phyloP scores from a whole-genome alignment of 2,888 invertebrate species.

The Terebella lapidaria region DNA sequence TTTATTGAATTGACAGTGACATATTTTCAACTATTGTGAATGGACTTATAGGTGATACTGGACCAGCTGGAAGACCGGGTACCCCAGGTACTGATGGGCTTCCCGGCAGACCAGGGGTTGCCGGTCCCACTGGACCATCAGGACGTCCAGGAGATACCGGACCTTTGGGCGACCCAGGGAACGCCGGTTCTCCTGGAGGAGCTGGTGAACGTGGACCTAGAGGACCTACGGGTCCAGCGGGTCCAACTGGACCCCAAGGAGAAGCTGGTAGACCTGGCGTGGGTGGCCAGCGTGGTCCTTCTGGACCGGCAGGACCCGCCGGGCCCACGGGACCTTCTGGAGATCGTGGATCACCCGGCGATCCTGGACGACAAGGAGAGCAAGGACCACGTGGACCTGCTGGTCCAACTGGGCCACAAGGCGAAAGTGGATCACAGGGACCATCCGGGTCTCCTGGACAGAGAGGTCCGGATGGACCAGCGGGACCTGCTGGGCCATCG shows the following conservation, averaged over 20 bases:
- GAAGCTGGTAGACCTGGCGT: conserved; percentile 4
- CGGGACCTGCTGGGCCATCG: conserved; percentile 29
- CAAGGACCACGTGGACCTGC: conserved; percentile 14
- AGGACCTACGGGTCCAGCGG: conserved; percentile 15
- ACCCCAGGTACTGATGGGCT: no score
- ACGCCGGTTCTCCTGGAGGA: conserved; percentile 9
- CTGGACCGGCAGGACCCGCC: conserved; percentile 12
- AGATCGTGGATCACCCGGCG: conserved; percentile 7
- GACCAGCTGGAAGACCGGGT: neutral
- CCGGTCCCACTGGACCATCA: neutral
- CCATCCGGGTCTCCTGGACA: conserved; percentile 28
- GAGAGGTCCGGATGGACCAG: conserved; percentile 57
- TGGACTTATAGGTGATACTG: neutral
- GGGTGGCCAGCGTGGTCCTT: conserved; percentile 12
- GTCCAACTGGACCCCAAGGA: conserved; percentile 15
- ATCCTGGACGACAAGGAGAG: conserved; percentile 13
- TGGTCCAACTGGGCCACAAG: conserved; percentile 14
- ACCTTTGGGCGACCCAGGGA: neutral
- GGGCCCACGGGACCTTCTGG: conserved; percentile 12
- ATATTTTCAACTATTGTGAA: neutral
- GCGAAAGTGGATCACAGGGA: conserved; percentile 18
- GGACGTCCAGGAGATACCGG: neutral
- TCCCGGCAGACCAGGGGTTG: neutral
- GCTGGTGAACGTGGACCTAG: conserved; percentile 13
- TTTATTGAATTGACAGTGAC: no score